These are phyloP conservation scores for Tetranychus truncatus DNA, from an alignment of 2,888 invertebrate genomes.

Conservation along the genomic window DNA sequence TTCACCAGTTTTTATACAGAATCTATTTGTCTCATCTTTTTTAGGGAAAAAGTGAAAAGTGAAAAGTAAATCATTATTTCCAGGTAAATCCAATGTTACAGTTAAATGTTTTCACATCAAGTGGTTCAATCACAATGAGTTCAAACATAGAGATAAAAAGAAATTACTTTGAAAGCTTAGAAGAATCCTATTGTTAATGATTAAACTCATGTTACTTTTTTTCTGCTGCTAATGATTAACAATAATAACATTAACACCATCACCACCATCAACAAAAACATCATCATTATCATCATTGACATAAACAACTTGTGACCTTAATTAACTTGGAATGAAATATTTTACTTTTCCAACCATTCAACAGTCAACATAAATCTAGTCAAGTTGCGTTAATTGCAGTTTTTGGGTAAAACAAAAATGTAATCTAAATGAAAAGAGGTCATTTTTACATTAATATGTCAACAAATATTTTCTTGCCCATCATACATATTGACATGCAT, in stretches of 20 bases:
- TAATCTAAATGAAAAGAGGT: background rate
- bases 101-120: background rate
- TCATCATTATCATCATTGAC: background rate
- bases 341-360: background rate
- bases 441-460: background rate
- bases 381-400: background rate
- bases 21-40: background rate
- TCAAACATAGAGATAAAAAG: background rate
- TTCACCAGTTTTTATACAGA: background rate
- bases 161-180: background rate
- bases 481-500: background rate
- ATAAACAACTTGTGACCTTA: background rate
- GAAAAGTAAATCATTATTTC: background rate
- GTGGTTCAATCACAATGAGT: background rate
- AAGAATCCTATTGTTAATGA: background rate
- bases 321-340: background rate
- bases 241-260: background rate
- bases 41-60: too few species aligned
- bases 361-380: background rate
- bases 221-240: background rate
- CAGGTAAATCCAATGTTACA: background rate
- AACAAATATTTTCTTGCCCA: background rate
- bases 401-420: background rate
- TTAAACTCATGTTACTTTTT: background rate
- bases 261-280: too few species aligned